Conservation (phyloP, 2,888 invertebrate genomes). For the Drosophila eohydei region DNA sequence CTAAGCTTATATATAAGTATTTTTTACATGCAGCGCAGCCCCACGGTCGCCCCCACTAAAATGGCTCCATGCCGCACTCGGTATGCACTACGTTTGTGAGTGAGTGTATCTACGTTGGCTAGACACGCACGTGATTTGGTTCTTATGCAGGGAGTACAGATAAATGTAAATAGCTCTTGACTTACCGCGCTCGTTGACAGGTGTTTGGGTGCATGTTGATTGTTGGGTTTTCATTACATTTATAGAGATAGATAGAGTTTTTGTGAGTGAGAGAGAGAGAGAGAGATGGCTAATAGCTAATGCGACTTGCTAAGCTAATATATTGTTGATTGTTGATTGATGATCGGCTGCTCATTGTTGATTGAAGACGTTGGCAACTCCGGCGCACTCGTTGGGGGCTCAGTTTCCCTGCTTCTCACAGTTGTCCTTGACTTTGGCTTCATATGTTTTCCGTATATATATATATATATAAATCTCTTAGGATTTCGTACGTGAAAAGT, state of each 20-base stretch:
- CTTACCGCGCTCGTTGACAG: constrained; percentile 73
- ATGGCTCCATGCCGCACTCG: constrained; percentile 36
- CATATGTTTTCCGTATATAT: background rate
- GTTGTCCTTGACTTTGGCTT: constrained; percentile 52
- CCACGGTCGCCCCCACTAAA: constrained; percentile 6
- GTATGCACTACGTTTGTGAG: constrained; percentile 50
- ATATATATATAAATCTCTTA: background rate
- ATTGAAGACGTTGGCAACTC: constrained; percentile 57
- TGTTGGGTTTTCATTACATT: constrained; percentile 49
- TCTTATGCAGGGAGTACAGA: constrained; percentile 30
- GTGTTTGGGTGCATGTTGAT: constrained; percentile 66
- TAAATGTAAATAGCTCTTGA: constrained; percentile 65
- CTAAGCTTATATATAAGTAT: constrained; percentile 46
- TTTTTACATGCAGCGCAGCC: constrained; percentile 50
- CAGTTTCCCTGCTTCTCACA: constrained; percentile 57
- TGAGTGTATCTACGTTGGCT: constrained; percentile 41
- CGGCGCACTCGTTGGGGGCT: constrained; percentile 19
- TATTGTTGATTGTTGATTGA: constrained; percentile 46
- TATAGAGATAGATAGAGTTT: too few relatives aligned
- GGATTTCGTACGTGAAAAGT: constrained; percentile 63
- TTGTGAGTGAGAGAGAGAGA: constrained; percentile 8
- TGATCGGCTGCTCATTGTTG: constrained; percentile 65
- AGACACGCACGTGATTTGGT: constrained; percentile 42
- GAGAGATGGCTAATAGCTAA: constrained; percentile 18
- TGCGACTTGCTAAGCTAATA: constrained; percentile 47